A percentile compares a stretch with the other conserved stretches of the same genome.
Evolutionary conservation across 2,113 vertebrate genomes (phyloP).

Genomic region (Pampusana beccarii): DNA sequence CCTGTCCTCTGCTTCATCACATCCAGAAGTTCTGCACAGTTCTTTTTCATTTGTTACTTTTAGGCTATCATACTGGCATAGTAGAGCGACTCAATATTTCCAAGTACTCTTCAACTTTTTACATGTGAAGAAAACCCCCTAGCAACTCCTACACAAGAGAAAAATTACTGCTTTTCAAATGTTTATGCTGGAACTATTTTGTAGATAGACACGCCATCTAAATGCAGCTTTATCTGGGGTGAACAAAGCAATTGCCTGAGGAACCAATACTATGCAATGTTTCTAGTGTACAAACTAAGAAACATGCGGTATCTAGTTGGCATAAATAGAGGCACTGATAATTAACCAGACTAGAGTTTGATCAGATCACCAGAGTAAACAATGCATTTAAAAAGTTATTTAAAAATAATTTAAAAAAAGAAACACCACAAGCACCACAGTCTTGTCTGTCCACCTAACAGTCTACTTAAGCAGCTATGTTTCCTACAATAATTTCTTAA

Average conservation of each 20-base stretch:
- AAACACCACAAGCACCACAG: neutral
- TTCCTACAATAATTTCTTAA: neutral
- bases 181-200: neutral
- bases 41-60: neutral
- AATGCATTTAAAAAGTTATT: neutral
- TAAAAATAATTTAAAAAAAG: neutral
- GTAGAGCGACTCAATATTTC: neutral
- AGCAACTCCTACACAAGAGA: neutral
- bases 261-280: neutral
- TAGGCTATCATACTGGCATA: neutral
- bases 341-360: neutral
- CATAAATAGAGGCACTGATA: neutral
- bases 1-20: neutral
- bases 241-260: neutral
- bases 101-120: neutral
- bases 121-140: neutral
- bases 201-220: neutral
- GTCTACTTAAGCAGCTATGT: neutral
- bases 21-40: neutral
- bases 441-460: neutral
- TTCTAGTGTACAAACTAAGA: neutral
- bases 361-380: neutral
- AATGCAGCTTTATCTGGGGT: neutral
- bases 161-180: neutral
- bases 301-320: neutral